Evolutionary conservation across 1,140 invertebrate genomes (phyloP).

Genomic region (Rhysida immarginata): DNA sequence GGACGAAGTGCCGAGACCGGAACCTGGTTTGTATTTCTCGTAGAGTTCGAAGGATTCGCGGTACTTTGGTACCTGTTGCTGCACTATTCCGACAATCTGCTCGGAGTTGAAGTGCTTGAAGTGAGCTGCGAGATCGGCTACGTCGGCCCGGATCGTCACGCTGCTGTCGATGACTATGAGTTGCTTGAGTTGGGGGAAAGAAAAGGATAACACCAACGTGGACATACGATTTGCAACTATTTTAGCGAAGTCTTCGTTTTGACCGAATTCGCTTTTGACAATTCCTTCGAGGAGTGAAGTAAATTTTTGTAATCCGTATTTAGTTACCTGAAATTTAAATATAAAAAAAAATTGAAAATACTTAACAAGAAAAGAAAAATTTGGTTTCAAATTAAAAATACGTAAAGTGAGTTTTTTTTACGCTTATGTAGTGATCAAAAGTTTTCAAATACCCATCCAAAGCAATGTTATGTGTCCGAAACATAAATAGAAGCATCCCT

Average conservation of each 20-base stretch:
- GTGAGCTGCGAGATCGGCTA: conserved; percentile 12
- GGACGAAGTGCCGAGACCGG: conserved; percentile 11
- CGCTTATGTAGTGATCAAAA: too few species aligned
- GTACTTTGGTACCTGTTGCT: conserved; percentile 13
- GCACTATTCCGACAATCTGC: conserved; percentile 10
- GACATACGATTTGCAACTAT: conserved; percentile 13
- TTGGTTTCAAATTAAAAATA: too few species aligned
- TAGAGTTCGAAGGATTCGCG: conserved; percentile 12
- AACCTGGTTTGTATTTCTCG: conserved; percentile 10
- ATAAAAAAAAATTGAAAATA: too few species aligned
- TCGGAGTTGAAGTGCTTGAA: conserved; percentile 12
- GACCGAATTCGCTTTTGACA: conserved; percentile 4
- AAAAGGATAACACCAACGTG: conserved; percentile 14
- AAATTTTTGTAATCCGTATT: conserved; percentile 3
- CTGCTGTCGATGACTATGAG: conserved; percentile 11
- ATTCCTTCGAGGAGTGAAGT: conserved; percentile 4
- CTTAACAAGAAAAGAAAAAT: too few species aligned
- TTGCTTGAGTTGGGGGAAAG: conserved; percentile 11
- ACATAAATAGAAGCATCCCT: too few species aligned
- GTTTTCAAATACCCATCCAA: too few species aligned
- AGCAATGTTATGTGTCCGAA: too few species aligned
- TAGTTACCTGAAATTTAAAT: neutral
- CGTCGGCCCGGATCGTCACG: conserved; percentile 12
- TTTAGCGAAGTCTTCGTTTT: conserved; percentile 9
- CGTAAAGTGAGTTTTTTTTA: too few species aligned